Percentiles rank a stretch among this genome's conserved stretches.
phyloP scores from a whole-genome alignment of 2,797 vertebrate genomes.

The Bryconaethiops microstoma region DNA sequence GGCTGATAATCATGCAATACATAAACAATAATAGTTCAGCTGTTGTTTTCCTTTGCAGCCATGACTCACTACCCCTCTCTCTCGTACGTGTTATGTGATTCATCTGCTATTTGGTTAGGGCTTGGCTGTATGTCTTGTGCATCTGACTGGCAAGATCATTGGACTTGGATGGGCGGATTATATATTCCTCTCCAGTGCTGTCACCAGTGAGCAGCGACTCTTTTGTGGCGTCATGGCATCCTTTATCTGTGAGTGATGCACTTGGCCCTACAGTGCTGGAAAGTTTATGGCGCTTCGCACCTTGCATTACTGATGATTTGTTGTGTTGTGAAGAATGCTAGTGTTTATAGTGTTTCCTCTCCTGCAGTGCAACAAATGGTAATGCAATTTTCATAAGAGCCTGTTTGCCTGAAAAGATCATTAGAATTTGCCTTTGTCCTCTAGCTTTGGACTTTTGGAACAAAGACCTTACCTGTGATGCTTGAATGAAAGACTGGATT shows the following conservation, averaged over 20 bases:
- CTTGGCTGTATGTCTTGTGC: slow-evolving; percentile 41
- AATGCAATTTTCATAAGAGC: slow-evolving; percentile 9
- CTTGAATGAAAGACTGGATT: slow-evolving; percentile 36
- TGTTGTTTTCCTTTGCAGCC: background rate
- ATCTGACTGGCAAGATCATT: slow-evolving; percentile 34
- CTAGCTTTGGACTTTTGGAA: background rate
- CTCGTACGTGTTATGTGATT: slow-evolving; percentile 11
- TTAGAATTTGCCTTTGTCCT: background rate
- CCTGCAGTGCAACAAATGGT: slow-evolving; percentile 20
- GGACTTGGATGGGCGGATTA: slow-evolving; percentile 32
- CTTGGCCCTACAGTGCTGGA: slow-evolving; percentile 29
- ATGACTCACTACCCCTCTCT: background rate
- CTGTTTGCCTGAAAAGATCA: slow-evolving; percentile 9
- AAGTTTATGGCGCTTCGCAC: slow-evolving; percentile 37
- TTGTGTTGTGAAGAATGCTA: slow-evolving; percentile 15
- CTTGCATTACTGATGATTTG: slow-evolving; percentile 35
- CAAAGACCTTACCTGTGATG: slow-evolving; percentile 14
- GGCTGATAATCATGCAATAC: background rate
- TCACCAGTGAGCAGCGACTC: slow-evolving; percentile 39
- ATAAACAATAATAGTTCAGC: background rate
- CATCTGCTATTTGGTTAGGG: slow-evolving; percentile 2
- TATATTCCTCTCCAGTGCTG: slow-evolving; percentile 45
- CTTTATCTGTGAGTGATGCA: slow-evolving; percentile 41
- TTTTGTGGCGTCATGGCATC: slow-evolving; percentile 40
- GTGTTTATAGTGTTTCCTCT: background rate